A percentile compares a stretch with the other conserved stretches of the same genome.
These are phyloP conservation scores for Orchesellides sinensis DNA, from an alignment of 2,888 invertebrate genomes.

Conservation along the genomic window DNA sequence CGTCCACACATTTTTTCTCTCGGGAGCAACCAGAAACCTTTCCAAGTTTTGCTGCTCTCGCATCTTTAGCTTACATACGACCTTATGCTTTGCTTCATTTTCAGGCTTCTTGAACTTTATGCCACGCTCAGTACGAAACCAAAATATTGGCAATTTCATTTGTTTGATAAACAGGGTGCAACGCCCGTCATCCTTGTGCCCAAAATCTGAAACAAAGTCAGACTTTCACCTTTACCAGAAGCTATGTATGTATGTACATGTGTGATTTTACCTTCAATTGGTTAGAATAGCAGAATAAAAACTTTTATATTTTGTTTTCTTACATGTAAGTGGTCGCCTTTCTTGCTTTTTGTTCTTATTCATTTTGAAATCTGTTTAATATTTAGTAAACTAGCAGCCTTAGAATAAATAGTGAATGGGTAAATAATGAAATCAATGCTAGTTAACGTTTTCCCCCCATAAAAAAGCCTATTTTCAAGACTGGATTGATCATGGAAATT, in stretches of 20 bases:
- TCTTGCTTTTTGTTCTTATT: not conserved
- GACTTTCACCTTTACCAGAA: no score
- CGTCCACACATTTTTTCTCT: conserved; percentile 41
- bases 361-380: no score
- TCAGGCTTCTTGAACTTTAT: not conserved
- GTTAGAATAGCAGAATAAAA: no score
- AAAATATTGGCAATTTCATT: conserved; percentile 12
- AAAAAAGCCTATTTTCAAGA: no score
- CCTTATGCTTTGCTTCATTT: not conserved
- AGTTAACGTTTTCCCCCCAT: no score
- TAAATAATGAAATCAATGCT: no score
- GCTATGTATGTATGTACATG: no score
- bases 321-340: not conserved
- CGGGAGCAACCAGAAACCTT: conserved; percentile 38
- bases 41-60: not conserved
- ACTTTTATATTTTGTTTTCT: no score
- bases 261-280: no score
- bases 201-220: conserved; percentile 24
- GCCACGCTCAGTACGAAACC: not conserved
- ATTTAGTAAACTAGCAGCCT: no score
- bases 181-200: conserved; percentile 27
- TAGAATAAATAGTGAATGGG: no score
- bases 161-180: conserved; percentile 11
- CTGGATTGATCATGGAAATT: no score
- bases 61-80: not conserved